Evolutionary conservation across 23 tunicate genomes (phyloP), one percentile per base, ranked within the genome.

Genomic region (Trididemnum miniatum): DNA sequence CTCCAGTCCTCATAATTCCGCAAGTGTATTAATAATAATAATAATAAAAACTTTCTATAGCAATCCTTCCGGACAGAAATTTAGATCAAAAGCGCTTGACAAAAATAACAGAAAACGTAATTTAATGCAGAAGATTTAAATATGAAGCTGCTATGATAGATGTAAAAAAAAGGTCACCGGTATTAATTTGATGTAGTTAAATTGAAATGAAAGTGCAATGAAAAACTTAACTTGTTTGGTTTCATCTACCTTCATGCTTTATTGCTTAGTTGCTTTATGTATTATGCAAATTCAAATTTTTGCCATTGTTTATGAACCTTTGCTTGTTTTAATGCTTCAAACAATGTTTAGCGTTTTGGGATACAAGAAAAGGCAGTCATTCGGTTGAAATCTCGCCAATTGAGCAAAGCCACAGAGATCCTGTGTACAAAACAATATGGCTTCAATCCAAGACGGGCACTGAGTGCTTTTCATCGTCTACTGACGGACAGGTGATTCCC

Each of bases 381-480:
- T 87, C 98, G 20, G 92, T 89, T 78, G 95, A 89, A 65, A 71
- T 86, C 54, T 89, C 98, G 5, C 95, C 95, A 5, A 95, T 89
- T 32, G 98, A 95, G 31, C 95, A 89, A 57, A 89, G 95, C 50
- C 98, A 95, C 77, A 50, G 98, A 52, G 98, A 95, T 78, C 98
- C 98, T 15, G 98, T 95, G 18, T 89, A 95, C 80, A 89, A 89
- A 72, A 82, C 95, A 1, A 89, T 95, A 15, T 95, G 98, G 98
- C 85, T 95, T 35, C 98, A 95, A 65, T 95, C 99, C 0, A 95
- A 95, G 54, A 90, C 99, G 35, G 99, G 99, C 32, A 95, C 99
- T 0, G 99, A 95, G 28, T 95, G 95, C 37, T 95, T 95, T 54
- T 90, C 99, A 0, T 87, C 99, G 20, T 95, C 99, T n/a, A 95